phyloP scores from a whole-genome alignment of 2,888 invertebrate species.

The Chalcosyrphus nemorum region DNA sequence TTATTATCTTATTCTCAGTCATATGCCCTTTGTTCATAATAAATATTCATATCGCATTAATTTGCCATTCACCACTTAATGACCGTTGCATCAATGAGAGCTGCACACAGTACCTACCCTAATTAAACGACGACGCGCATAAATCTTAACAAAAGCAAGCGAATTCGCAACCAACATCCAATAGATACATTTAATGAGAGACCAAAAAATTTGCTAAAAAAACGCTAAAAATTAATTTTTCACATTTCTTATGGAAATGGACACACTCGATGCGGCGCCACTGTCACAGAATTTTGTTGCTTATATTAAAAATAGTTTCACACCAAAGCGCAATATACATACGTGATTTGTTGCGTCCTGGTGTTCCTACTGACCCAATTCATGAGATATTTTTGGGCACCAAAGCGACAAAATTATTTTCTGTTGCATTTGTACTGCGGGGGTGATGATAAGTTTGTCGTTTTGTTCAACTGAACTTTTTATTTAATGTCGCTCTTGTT shows the following conservation, averaged over 20 bases:
- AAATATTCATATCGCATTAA: constrained; percentile 50
- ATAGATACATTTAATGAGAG: not conserved
- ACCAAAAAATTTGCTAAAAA: not conserved
- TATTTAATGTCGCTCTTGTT: not conserved
- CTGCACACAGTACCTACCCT: not conserved
- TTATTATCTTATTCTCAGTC: not conserved
- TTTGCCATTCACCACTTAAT: constrained; percentile 56
- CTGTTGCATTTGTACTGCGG: not conserved
- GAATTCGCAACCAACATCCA: not conserved
- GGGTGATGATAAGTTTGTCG: not conserved
- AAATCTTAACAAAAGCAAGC: not conserved
- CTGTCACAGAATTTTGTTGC: constrained; percentile 23
- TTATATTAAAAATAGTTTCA: constrained; percentile 37
- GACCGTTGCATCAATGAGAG: constrained; percentile 27
- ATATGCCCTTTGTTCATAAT: constrained; percentile 1
- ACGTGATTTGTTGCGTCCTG: constrained; percentile 1
- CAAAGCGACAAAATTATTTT: constrained; percentile 21
- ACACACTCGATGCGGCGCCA: constrained; percentile 35
- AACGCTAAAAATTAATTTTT: constrained; percentile 12
- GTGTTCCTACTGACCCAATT: constrained; percentile 51
- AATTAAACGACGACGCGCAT: constrained; percentile 34
- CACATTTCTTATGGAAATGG: constrained; percentile 8
- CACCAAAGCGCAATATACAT: not conserved
- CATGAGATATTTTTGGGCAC: constrained; percentile 44
- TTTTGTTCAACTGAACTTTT: not conserved